Evolutionary conservation across 2,797 vertebrate species (phyloP).

Genomic region (Channa striata): DNA sequence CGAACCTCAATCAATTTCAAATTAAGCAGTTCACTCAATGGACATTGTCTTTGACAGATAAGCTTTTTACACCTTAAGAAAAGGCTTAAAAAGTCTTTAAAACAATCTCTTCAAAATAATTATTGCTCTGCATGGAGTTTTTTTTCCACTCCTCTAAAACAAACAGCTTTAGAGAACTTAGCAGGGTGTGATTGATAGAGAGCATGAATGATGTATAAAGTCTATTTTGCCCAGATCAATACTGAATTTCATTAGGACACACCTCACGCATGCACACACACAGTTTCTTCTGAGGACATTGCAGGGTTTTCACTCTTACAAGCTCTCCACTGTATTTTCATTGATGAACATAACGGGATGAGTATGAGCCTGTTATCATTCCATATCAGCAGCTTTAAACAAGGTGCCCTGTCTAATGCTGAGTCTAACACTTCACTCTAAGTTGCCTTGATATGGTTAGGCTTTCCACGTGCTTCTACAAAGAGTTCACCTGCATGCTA

Average conservation of each 20-base stretch:
- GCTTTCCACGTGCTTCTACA: slow-evolving; percentile 47
- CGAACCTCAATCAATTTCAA: slow-evolving; percentile 83
- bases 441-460: slow-evolving; percentile 70
- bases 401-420: slow-evolving; percentile 72
- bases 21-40: slow-evolving; percentile 81
- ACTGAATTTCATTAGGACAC: slow-evolving; percentile 85
- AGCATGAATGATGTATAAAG: slow-evolving; percentile 91
- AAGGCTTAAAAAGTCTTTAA: slow-evolving; percentile 78
- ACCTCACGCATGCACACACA: slow-evolving; percentile 38
- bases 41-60: slow-evolving; percentile 84
- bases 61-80: slow-evolving; percentile 82
- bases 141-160: slow-evolving; percentile 76
- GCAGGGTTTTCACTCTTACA: slow-evolving; percentile 51
- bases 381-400: slow-evolving; percentile 59
- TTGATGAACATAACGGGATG: slow-evolving; percentile 45
- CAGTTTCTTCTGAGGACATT: slow-evolving; percentile 45
- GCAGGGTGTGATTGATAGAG: slow-evolving; percentile 85
- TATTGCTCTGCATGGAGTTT: slow-evolving; percentile 78
- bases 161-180: slow-evolving; percentile 84
- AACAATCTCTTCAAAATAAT: slow-evolving; percentile 84
- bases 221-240: slow-evolving; percentile 87
- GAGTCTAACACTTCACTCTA: slow-evolving; percentile 62
- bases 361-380: slow-evolving; percentile 61
- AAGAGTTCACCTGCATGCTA: slow-evolving; percentile 78
- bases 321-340: slow-evolving; percentile 46